A percentile compares a stretch with the other conserved stretches of the same genome.
phyloP scores from a whole-genome alignment of 2,888 invertebrate genomes.

The Camptogramma bilineatum region DNA sequence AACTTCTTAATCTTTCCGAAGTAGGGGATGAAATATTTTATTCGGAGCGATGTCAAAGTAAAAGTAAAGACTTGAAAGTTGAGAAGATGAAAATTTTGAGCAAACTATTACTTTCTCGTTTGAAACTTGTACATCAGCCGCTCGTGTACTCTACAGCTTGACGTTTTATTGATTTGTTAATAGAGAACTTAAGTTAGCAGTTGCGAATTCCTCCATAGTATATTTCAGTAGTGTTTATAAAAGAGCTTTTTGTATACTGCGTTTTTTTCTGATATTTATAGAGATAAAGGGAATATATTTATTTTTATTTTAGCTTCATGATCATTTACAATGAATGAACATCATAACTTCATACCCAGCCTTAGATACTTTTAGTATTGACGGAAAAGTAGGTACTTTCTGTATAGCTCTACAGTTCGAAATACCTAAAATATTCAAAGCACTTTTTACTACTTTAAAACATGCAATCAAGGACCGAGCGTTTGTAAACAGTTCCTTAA shows the following conservation, averaged over 20 bases:
- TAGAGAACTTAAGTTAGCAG: neutral
- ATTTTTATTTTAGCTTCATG: too few relatives aligned
- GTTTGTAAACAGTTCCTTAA: conserved; percentile 37
- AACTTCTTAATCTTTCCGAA: conserved; percentile 68
- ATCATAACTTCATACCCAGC: too few relatives aligned
- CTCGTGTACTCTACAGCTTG: conserved; percentile 8
- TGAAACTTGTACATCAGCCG: conserved; percentile 17
- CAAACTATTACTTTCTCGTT: conserved; percentile 28
- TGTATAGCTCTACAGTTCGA: conserved; percentile 11
- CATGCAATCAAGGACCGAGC: conserved; percentile 40
- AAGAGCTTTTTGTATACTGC: too few relatives aligned
- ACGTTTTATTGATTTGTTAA: conserved; percentile 4
- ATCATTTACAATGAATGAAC: too few relatives aligned
- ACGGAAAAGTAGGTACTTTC: conserved; percentile 14
- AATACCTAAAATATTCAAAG: conserved; percentile 32
- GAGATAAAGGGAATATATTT: too few relatives aligned
- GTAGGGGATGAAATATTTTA: conserved; percentile 66
- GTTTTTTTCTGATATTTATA: too few relatives aligned
- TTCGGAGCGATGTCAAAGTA: conserved; percentile 57
- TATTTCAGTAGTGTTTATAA: too few relatives aligned
- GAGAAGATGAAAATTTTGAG: conserved; percentile 43
- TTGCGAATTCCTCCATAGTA: neutral
- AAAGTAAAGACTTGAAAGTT: conserved; percentile 43
- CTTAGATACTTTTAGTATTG: neutral
- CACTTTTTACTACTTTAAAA: conserved; percentile 36